Evolutionary conservation across 2,888 invertebrate genomes (phyloP), one percentile per base, ranked within the genome.

Genomic region (Pachymerium ferrugineum): DNA sequence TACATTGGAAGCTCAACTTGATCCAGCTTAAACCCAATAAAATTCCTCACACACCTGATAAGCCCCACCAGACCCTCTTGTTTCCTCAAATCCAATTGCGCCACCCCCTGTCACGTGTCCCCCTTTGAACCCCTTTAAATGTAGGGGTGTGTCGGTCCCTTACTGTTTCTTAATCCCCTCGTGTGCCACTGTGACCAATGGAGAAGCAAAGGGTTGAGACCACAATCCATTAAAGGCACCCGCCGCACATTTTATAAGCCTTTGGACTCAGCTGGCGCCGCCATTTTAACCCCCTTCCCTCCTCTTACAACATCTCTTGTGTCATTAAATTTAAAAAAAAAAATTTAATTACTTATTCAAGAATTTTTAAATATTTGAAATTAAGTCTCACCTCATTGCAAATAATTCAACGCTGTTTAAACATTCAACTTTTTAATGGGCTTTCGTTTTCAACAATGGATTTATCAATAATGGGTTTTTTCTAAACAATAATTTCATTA

Each of bases 141-240:
- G 47, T 19, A 22, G 47, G 47, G 47, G 47, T 19, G 47, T 54
- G 47, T 54, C 47, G 47, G 47, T 54, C 47, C 47, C 47, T 54
- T 22, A 22, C 47, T 54, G 19, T 10, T 54, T 54, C 19, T 22
- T 54, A 54, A 54, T 54, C 47, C 47, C 47, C 47, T 54, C 47
- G 19, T 54, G 47, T 54, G 47, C 47, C 47, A 54, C 47, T 54
- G 47, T 54, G 47, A 54, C 47, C 47, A 54, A 54, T 54, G 47
- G 47, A 54, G 19, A 54, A 54, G 47, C 47, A 54, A 54, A 54
- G 47, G 47, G 47, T 54, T 54, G 47, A 54, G 47, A 54, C 47
- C 47, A 54, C 47, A 54, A 54, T 54, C 47, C 47, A 54, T 54
- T 54, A 54, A 54, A 54, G 47, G 47, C 47, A 54, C 47, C 47